Base-by-base conservation (phyloP, 2,888 invertebrate species). In the Protonemura montana region DNA sequence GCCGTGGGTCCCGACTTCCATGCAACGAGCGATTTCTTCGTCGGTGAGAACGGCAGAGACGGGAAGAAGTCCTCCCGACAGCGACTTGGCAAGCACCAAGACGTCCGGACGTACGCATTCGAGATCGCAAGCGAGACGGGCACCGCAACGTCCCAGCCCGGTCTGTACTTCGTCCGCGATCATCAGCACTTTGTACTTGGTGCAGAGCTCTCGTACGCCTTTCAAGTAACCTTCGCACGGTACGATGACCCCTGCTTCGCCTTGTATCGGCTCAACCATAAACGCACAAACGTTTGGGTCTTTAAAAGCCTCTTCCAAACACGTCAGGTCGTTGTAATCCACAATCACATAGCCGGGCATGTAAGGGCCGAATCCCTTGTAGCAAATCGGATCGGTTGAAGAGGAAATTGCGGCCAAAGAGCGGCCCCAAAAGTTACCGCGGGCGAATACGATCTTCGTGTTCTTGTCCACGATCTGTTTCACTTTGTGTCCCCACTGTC, bases 231-330 rank as follows among this genome's bases (percentile, higher is more conserved):
- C 98, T 0, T 94, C 93, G 89, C 95, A 93, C 0, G 98, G 98
- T 0, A 99, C 96, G 0, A 97, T 94, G 0, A 98, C 97, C 2
- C 98, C 98, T 0, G 98, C 98, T 92, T 99, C 98, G 0, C 98
- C 98, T 91, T 99, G 98, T 88, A 99, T 98, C 0, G 98, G 98
- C 91, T 99, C 98, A 85, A 98, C 97, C 98, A 99, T 98, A 90
- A 97, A 98, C 0, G 98, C 98, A 88, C 97, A 97, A 0, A 97
- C 96, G 88, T 94, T 94, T 0, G 96, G 96, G 90, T 98, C 97
- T 90, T 95, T 92, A 0, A 97, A 91, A 21, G 93, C 94, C 59
- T 59, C 59, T 30, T 81, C 81, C 16, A 81, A 21, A 21, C 59
- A 59, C 59, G 59, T 21, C 25, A 96, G 91, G 90, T 98, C 94